Evolutionary conservation across 1,140 invertebrate species (phyloP), one percentile per base, ranked within the genome.

Genomic region (Rhagoletis pomonella): DNA sequence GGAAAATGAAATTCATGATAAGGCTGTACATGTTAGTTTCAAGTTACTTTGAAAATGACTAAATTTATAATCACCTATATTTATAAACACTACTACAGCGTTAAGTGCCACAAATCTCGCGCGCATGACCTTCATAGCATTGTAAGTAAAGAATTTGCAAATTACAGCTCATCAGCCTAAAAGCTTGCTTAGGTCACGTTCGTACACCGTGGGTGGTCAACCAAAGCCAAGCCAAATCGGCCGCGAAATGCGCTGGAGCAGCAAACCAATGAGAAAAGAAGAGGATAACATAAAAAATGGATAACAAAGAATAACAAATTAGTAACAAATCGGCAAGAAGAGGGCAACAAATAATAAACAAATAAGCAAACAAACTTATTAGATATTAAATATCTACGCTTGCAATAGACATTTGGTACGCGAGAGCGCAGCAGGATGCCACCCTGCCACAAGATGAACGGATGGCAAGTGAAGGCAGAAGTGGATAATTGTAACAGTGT

Each of bases 401-500:
- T 29, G 65, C 42, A 4, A 42, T 42, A 17, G 67, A 5, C 14
- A 73, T 50, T 81, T 19, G 6, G n/a, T 19, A 19, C 10, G 5
- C 10, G 47, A 7, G n/a, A 58, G 47, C 73, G 19, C 73, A 81
- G 73, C 73, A 81, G 73, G 73, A 7, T 10, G 73, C 6, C 73
- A 42, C 42, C 17, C 50, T 55, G 14, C 14, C 73, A 42, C 29
- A 29, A 29, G 50, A 55, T 4, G 73, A 6, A 81, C n/a, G 42
- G 6, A 17, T 14, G 6, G 19, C 73, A 29, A 39, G 64, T 39
- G n/a, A 10, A 39, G 67, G 47, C 12, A 19, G 10, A 55, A 81
- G 73, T 90, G 91, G 90, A 90, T 91, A 91, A 91, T 91, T 91
- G 91, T 91, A 89, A 91, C 91, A 91, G 90, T 90, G 91, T 91